Evolutionary conservation across 2,888 invertebrate genomes (phyloP).

Genomic region (Rhamphomyia laevipes): DNA sequence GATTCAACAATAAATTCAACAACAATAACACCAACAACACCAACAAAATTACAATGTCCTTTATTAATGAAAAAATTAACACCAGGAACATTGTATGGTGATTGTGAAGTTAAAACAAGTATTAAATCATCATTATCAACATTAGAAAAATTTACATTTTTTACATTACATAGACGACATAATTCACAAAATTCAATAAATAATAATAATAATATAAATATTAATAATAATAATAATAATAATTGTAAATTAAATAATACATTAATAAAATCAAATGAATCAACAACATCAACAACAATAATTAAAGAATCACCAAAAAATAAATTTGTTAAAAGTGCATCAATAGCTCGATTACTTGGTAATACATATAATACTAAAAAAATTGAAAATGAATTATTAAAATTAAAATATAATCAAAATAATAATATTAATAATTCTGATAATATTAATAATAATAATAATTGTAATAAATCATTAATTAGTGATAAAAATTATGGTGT

Average conservation of each 20-base stretch:
- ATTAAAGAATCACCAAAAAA: conserved; percentile 13
- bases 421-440: neutral
- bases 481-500: neutral
- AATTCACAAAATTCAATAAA: neutral
- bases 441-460: neutral
- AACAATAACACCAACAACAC: conserved; percentile 6
- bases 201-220: neutral
- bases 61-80: conserved; percentile 7
- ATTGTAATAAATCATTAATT: neutral
- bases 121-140: conserved; percentile 14
- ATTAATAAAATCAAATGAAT: conserved; percentile 4
- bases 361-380: conserved; percentile 37
- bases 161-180: conserved; percentile 9
- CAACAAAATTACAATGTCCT: conserved; percentile 1
- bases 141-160: conserved; percentile 15
- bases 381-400: conserved; percentile 25
- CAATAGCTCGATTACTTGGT: conserved; percentile 33
- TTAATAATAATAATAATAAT: neutral
- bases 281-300: conserved; percentile 3
- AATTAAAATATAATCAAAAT: neutral
- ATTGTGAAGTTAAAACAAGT: conserved; percentile 15
- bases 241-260: conserved; percentile 3
- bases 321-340: conserved; percentile 35
- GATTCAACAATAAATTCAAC: neutral
- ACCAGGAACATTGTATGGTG: conserved; percentile 13